Base-by-base conservation (phyloP, 2,113 vertebrate species). In the Amblyornis subalaris region DNA sequence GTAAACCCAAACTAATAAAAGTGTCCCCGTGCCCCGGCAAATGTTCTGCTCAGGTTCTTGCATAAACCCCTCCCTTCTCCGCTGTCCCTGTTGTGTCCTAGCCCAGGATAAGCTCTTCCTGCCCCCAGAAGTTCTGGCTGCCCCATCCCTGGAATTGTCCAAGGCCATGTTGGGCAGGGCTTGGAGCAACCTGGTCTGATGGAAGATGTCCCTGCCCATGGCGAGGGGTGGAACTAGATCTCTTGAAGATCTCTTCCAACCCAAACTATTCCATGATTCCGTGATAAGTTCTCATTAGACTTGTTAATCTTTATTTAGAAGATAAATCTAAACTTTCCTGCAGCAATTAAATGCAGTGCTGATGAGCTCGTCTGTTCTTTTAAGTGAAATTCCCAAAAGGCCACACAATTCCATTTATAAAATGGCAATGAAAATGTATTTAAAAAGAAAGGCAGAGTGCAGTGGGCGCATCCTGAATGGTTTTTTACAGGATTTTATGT, bases 1-100 rank as follows among this genome's bases (percentile, higher is more conserved):
- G 80, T 97, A 97, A 96, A 96, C 90, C 55, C 80, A 90, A 67
- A 80, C 82, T 94, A 96, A 96, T 96, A 95, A 96, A 95, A 93
- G 84, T 89, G 81, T 76, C 83, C 83, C 86, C 0, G 0, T 28
- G 45, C 95, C 93, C 93, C 6, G 1, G 62, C 96, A 97, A 84
- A 61, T 88, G 84, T 91, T 96, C 82, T 96, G 13, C 75, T 94
- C 58, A 93, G 92, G 87, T 96, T 97, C 91, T 95, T 95, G 93
- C 96, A 80, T 89, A 95, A 96, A 95, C 78, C 83, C 81, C 54
- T 90, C 51, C 58, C 22, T 85, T 91, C 61, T 88, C 55, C 71
- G 47, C 78, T 87, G 40, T 85, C 45, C 67, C 88, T 89, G 87
- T 75, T 53, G 12, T 54, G 29, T 93, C 84, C 88, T 70, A 96